Percentiles rank a stretch among this genome's conserved stretches.
phyloP scores from a whole-genome alignment of 2,888 invertebrate genomes.

The Nomada fabriciana region DNA sequence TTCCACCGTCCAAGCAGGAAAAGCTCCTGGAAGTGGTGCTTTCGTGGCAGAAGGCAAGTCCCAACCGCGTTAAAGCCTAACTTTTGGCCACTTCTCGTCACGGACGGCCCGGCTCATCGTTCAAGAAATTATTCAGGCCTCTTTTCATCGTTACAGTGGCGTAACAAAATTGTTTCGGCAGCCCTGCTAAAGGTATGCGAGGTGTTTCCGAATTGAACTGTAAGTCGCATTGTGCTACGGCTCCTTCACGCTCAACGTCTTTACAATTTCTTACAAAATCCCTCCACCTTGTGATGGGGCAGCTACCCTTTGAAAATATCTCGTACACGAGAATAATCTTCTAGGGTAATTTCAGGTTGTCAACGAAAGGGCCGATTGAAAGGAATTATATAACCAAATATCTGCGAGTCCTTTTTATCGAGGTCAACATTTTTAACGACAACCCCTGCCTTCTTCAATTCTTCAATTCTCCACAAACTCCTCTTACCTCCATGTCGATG shows the following conservation, averaged over 20 bases:
- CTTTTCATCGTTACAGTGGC: slow-evolving; percentile 38
- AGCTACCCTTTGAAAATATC: neutral
- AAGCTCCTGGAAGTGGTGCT: slow-evolving; percentile 51
- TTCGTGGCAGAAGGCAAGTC: slow-evolving; percentile 53
- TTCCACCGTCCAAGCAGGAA: slow-evolving; percentile 19
- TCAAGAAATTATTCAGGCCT: slow-evolving; percentile 49
- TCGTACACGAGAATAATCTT: too few relatives aligned
- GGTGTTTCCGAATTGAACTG: neutral
- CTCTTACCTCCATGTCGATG: too few relatives aligned
- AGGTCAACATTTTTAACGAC: too few relatives aligned
- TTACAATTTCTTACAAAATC: too few relatives aligned
- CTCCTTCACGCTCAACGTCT: neutral
- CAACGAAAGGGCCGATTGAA: too few relatives aligned
- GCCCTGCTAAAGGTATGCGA: neutral
- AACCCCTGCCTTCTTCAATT: too few relatives aligned
- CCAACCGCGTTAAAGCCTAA: slow-evolving; percentile 60
- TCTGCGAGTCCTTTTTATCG: too few relatives aligned
- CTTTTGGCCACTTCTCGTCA: slow-evolving; percentile 70
- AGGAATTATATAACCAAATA: too few relatives aligned
- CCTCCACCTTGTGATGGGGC: neutral
- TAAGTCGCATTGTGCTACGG: neutral
- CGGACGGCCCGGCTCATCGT: slow-evolving; percentile 60
- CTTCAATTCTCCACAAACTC: too few relatives aligned
- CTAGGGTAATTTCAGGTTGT: too few relatives aligned
- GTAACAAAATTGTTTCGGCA: slow-evolving; percentile 35